Evolutionary conservation across 1,140 invertebrate genomes (phyloP), one percentile per base, ranked within the genome.

Genomic region (Orchestia grillus): DNA sequence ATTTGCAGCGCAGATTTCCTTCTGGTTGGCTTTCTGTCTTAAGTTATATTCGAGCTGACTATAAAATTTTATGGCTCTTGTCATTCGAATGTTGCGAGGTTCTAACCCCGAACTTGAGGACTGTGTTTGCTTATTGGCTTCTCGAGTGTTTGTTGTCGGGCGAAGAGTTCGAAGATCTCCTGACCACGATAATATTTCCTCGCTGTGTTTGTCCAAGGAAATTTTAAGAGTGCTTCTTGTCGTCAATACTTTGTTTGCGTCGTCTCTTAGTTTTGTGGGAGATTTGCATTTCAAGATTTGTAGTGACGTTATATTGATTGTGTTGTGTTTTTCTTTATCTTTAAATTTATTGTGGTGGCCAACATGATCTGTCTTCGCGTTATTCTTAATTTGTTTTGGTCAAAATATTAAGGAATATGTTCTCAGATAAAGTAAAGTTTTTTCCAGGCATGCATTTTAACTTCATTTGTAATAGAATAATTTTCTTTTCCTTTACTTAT

Each of bases 41-140:
- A 94, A 94, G 44, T 94, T 94, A 94, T 94, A 94, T 94, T 94
- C 92, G 92, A 94, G 92, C 43, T 28, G 92, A 94, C 44, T 47
- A 94, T 94, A 94, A 94, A 94, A 94, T 94, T 94, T 94, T 94
- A 94, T 94, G 92, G 92, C 92, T 47, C 43, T 94, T 94, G 92
- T 94, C 92, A 94, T 44, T 94, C 92, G 92, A 94, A 94, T 47
- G 92, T 94, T 94, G 92, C 92, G 92, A 94, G 36, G 92, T 47
- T 44, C 92, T 94, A 94, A 94, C 92, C 92, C 44, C 92, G 23
- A 94, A 94, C 92, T 94, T 94, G 43, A 45, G 23, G 43, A 94
- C 92, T 47, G 92, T 94, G 44, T 94, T 94, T 94, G 92, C 92
- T 94, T 94, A 94, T 94, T 94, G 92, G 92, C 92, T 94, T 94